Percentiles rank a stretch among this genome's conserved stretches.
Evolutionary conservation across 2,113 vertebrate species (phyloP).

Genomic region (Chaetura pelagica): DNA sequence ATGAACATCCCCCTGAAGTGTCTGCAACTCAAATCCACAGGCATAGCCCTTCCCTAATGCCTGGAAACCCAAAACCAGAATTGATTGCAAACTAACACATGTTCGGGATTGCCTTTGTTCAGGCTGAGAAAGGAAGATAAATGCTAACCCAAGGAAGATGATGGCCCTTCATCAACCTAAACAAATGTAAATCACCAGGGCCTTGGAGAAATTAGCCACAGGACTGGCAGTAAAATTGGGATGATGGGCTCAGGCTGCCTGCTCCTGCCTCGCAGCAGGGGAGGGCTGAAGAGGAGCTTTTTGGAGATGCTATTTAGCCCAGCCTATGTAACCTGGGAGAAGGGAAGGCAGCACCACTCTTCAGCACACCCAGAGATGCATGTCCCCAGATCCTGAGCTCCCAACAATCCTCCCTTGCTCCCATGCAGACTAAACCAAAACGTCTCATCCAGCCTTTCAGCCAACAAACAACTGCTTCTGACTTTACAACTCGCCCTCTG

Average conservation of each 20-base stretch:
- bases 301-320: neutral
- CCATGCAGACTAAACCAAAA: neutral
- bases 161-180: constrained; percentile 50
- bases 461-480: neutral
- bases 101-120: constrained; percentile 44
- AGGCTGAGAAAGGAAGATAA: constrained; percentile 9
- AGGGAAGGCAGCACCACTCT: neutral
- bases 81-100: constrained; percentile 8
- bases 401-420: rapidly evolving
- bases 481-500: neutral
- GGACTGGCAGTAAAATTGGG: neutral
- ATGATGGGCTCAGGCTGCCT: constrained; percentile 11
- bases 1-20: constrained; percentile 66
- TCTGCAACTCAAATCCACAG: constrained; percentile 41
- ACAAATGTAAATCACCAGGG: constrained; percentile 49
- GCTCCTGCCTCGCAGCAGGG: neutral
- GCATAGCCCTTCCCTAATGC: neutral
- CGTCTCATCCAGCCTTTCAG: neutral
- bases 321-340: neutral
- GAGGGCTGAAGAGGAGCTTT: neutral
- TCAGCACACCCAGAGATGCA: neutral
- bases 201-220: neutral
- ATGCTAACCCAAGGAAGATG: constrained; percentile 3
- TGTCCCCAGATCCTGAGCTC: neutral
- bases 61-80: constrained; percentile 8